Conservation (phyloP, 2,888 invertebrate species). For the Hemaris fuciformis region DNA sequence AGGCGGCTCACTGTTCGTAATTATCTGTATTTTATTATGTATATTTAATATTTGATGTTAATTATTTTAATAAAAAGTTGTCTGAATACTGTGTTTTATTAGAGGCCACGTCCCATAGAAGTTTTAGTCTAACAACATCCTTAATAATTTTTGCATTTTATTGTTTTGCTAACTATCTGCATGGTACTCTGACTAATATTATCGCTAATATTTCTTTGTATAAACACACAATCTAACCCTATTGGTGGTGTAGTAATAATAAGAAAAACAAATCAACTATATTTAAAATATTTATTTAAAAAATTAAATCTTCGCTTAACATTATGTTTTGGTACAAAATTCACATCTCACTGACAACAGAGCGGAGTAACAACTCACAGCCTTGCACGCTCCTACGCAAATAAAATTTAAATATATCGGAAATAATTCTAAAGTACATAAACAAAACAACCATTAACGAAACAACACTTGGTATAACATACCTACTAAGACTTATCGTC, state of each 20-base stretch:
- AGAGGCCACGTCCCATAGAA: no score
- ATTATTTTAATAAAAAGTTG: conserved; percentile 48
- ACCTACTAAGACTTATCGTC: conserved; percentile 48
- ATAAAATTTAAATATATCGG: conserved; percentile 2
- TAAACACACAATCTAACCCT: no score
- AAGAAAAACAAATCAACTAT: conserved; percentile 8
- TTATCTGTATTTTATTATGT: conserved; percentile 31
- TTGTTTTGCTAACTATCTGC: no score
- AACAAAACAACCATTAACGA: conserved; percentile 17
- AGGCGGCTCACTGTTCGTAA: conserved; percentile 25
- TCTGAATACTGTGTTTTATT: background rate
- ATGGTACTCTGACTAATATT: no score
- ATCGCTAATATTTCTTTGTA: no score
- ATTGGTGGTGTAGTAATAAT: no score
- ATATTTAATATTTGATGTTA: conserved; percentile 40
- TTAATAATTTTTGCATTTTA: no score
- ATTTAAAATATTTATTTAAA: conserved; percentile 43
- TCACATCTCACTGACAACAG: conserved; percentile 38
- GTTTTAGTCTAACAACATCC: no score
- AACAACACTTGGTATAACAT: conserved; percentile 22
- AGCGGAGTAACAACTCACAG: conserved; percentile 62
- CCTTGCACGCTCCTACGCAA: conserved; percentile 42
- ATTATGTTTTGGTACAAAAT: conserved; percentile 54
- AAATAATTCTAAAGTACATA: conserved; percentile 2
- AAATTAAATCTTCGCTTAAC: conserved; percentile 44